Evolutionary conservation across 1,140 invertebrate species (phyloP).

Genomic region (Pachypeltis micranthus): DNA sequence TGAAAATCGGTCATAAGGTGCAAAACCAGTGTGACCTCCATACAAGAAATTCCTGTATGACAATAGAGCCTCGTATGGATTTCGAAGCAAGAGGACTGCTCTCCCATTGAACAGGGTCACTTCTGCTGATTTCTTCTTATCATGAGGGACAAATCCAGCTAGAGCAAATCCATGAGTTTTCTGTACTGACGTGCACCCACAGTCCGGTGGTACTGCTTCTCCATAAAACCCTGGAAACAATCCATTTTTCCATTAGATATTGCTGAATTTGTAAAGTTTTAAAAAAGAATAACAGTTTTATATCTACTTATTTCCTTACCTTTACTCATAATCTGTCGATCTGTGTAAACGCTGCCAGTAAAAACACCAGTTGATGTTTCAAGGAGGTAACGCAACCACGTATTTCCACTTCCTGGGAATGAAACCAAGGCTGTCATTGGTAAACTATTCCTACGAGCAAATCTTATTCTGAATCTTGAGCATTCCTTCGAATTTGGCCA

Average conservation of each 20-base stretch:
- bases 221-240: slow-evolving; percentile 2
- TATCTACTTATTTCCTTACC: too few relatives aligned
- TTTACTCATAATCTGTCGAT: slow-evolving; percentile 1
- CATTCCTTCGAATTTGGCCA: slow-evolving; percentile 7
- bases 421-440: slow-evolving; percentile 50
- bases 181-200: background rate
- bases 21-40: slow-evolving; percentile 57
- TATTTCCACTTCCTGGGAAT: slow-evolving; percentile 68
- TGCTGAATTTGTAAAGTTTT: too few relatives aligned
- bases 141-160: slow-evolving; percentile 43
- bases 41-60: slow-evolving; percentile 60
- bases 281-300: too few relatives aligned
- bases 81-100: slow-evolving; percentile 54
- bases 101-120: background rate
- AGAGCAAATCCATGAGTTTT: slow-evolving; percentile 67
- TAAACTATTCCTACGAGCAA: background rate
- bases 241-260: too few relatives aligned
- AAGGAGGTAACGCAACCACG: slow-evolving; percentile 62
- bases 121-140: slow-evolving; percentile 31
- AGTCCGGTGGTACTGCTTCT: background rate
- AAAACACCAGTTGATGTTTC: slow-evolving; percentile 55
- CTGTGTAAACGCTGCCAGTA: slow-evolving; percentile 4
- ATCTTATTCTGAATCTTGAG: slow-evolving; percentile 6
- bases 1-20: slow-evolving; percentile 47
- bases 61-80: slow-evolving; percentile 56